Conservation (phyloP, 2,888 invertebrate genomes). For the Stenichneumon culpator region DNA sequence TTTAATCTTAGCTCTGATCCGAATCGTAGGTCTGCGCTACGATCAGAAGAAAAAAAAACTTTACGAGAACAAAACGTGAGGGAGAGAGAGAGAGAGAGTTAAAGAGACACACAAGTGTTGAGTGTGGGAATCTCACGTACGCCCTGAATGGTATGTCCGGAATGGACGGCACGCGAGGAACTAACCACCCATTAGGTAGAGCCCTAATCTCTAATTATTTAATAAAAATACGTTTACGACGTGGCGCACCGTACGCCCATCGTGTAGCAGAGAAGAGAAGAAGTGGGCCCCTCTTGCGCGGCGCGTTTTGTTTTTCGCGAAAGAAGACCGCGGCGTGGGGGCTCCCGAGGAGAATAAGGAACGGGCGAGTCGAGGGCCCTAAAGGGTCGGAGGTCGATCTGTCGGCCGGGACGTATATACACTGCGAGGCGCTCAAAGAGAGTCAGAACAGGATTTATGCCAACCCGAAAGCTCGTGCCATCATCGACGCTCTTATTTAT, state of each 20-base stretch:
- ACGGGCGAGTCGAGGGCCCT: conserved; percentile 71
- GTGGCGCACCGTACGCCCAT: conserved; percentile 84
- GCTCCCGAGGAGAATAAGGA: conserved; percentile 68
- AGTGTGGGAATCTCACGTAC: conserved; percentile 85
- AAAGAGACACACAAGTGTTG: conserved; percentile 73
- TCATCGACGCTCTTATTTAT: conserved; percentile 58
- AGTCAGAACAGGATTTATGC: conserved; percentile 57
- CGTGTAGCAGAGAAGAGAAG: conserved; percentile 64
- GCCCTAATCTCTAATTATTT: conserved; percentile 85
- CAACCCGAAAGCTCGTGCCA: conserved; percentile 66
- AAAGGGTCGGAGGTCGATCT: conserved; percentile 82
- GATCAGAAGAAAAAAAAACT: conserved; percentile 33
- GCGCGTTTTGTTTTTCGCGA: conserved; percentile 63
- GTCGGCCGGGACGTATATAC: conserved; percentile 65
- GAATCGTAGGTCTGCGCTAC: conserved; percentile 8
- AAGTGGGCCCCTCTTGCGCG: conserved; percentile 54
- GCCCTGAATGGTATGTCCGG: conserved; percentile 81
- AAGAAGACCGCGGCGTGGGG: conserved; percentile 32
- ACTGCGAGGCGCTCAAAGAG: conserved; percentile 32
- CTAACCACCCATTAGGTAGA: conserved; percentile 83
- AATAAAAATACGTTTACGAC: conserved; percentile 85
- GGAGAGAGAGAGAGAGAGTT: conserved; percentile 45
- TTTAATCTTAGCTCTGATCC: conserved; percentile 41
- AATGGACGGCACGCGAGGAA: conserved; percentile 84
- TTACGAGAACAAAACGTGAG: conserved; percentile 43